Conservation (phyloP, 2,888 invertebrate species). For the Epinotia bilunana region DNA sequence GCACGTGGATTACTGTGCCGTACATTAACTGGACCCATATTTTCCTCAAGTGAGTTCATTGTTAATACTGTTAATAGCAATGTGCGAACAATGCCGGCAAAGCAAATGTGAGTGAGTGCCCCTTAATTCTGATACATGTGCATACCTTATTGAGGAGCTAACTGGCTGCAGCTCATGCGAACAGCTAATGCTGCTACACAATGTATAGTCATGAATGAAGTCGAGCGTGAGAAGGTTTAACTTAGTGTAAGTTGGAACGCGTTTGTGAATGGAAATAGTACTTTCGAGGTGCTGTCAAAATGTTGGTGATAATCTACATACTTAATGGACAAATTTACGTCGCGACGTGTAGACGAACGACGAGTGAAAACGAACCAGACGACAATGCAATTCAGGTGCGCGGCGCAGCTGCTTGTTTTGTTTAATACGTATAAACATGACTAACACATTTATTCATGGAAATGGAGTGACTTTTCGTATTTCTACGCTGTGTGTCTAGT, state of each 20-base stretch:
- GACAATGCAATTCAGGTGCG: constrained; percentile 42
- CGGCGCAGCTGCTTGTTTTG: constrained; percentile 36
- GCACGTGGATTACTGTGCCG: too few species aligned
- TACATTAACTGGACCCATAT: not conserved
- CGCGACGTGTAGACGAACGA: constrained; percentile 26
- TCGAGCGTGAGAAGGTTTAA: constrained; percentile 15
- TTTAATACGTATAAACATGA: constrained; percentile 38
- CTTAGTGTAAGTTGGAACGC: constrained; percentile 16
- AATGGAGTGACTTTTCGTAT: constrained; percentile 24
- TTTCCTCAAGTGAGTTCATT: constrained; percentile 12
- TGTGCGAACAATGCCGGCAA: constrained; percentile 35
- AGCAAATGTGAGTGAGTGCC: constrained; percentile 50
- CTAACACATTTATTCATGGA: constrained; percentile 35
- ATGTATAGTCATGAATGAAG: constrained; percentile 45
- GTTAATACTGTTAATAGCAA: not conserved
- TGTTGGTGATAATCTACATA: constrained; percentile 28
- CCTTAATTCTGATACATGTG: constrained; percentile 51
- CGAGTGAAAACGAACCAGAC: constrained; percentile 38
- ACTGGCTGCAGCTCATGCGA: constrained; percentile 34
- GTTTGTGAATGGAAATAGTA: not conserved
- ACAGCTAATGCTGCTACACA: not conserved
- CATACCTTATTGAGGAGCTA: constrained; percentile 38
- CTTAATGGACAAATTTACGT: constrained; percentile 31
- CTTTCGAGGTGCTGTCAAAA: constrained; percentile 7
- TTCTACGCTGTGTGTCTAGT: constrained; percentile 17